Conservation (phyloP, 2,797 vertebrate genomes). For the Phataginus tricuspis region DNA sequence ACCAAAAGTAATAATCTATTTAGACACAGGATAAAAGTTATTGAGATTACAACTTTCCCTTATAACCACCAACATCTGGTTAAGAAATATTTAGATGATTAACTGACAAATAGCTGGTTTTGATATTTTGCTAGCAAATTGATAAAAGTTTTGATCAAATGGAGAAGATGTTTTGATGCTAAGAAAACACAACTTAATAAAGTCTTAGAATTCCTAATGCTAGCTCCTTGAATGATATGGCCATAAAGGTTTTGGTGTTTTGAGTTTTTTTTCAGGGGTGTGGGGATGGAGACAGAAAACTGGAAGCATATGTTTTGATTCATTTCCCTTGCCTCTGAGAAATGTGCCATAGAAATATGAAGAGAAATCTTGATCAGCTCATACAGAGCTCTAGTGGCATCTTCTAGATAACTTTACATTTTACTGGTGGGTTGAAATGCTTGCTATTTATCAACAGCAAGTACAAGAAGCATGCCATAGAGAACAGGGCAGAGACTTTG, state of each 20-base stretch:
- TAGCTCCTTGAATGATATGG: not conserved
- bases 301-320: not conserved
- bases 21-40: not conserved
- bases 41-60: not conserved
- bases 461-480: not conserved
- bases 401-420: not conserved
- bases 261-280: not conserved
- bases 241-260: not conserved
- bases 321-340: not conserved
- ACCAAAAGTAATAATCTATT: not conserved
- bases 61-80: not conserved
- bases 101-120: not conserved
- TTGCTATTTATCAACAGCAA: not conserved
- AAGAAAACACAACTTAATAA: not conserved
- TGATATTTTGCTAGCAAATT: not conserved
- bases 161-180: not conserved
- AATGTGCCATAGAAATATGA: not conserved
- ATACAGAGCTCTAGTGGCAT: not conserved
- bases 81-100: constrained; percentile 19
- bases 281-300: not conserved
- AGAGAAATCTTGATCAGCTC: not conserved
- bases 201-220: not conserved
- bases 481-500: not conserved
- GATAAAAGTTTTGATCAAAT: not conserved
- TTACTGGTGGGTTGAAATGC: not conserved